Conservation (phyloP, 2,113 vertebrate genomes). For the Centropristis striata region DNA sequence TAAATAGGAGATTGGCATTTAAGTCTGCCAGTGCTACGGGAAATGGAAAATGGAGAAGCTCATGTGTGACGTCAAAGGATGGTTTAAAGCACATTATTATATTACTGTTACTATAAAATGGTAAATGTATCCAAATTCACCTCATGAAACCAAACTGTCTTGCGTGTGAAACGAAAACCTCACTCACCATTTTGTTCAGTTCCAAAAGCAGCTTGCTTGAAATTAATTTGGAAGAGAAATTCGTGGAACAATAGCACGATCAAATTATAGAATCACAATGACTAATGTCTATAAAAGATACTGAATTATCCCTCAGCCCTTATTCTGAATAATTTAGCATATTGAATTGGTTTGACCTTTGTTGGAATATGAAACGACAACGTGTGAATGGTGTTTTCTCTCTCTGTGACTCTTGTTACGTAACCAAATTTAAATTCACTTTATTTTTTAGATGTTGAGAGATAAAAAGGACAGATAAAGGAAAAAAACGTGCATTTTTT, state of each 20-base stretch:
- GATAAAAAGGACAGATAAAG: too few species aligned
- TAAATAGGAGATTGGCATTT: slow-evolving; percentile 3
- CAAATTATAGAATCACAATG: neutral
- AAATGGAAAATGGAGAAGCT: too few species aligned
- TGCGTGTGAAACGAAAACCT: neutral
- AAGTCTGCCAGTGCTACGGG: neutral
- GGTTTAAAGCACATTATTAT: neutral
- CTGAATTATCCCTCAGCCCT: neutral
- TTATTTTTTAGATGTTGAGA: neutral
- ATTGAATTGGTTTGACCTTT: neutral
- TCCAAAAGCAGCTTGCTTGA: neutral
- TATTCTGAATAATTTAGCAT: neutral
- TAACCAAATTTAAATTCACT: neutral
- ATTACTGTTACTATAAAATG: neutral
- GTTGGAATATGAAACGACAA: neutral
- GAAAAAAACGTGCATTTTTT: neutral
- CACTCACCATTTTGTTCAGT: neutral
- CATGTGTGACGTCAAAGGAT: neutral
- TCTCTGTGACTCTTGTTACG: neutral
- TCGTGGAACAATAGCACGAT: neutral
- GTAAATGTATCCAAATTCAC: neutral
- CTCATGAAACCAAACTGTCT: neutral
- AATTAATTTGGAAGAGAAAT: neutral
- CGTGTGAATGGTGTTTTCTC: neutral
- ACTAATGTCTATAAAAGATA: neutral